Evolutionary conservation across 92 coral and sea anemone species (phyloP).

Genomic region (Porites lobata): DNA sequence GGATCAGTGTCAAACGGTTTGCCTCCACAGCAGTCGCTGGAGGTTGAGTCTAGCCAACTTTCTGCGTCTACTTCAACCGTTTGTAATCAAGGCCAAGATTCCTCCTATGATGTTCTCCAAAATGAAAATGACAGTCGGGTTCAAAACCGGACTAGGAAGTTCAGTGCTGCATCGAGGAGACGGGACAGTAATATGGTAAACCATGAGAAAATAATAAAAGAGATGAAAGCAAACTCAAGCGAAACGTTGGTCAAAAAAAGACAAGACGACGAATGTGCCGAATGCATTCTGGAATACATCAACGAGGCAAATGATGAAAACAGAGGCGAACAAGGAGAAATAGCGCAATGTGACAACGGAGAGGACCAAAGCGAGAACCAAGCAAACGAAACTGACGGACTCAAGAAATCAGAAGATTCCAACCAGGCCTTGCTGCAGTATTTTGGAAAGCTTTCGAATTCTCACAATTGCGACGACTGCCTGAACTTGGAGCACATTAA

Average conservation of each 20-base stretch:
- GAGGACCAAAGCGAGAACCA: neutral
- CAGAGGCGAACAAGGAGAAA: neutral
- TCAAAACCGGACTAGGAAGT: neutral
- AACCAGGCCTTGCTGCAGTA: constrained; percentile 67
- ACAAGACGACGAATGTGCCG: neutral
- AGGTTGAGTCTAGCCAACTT: constrained; percentile 27
- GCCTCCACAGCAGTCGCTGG: neutral
- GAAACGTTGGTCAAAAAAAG: constrained; percentile 18
- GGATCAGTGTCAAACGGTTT: neutral
- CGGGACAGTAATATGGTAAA: constrained; percentile 25
- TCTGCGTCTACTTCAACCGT: neutral
- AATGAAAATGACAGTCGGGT: neutral
- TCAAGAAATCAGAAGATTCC: constrained; percentile 44
- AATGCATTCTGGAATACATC: constrained; percentile 30
- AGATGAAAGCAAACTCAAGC: neutral
- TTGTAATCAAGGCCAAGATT: neutral
- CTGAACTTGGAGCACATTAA: constrained; percentile 65
- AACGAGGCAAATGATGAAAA: neutral
- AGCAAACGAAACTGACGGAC: neutral
- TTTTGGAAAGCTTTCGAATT: constrained; percentile 67
- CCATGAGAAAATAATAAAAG: constrained; percentile 40
- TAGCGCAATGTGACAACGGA: neutral
- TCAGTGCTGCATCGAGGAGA: neutral
- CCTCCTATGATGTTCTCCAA: neutral
- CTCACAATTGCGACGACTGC: constrained; percentile 62